A percentile compares a stretch with the other conserved stretches of the same genome.
phyloP scores from a whole-genome alignment of 2,113 vertebrate genomes.

The Columba livia region DNA sequence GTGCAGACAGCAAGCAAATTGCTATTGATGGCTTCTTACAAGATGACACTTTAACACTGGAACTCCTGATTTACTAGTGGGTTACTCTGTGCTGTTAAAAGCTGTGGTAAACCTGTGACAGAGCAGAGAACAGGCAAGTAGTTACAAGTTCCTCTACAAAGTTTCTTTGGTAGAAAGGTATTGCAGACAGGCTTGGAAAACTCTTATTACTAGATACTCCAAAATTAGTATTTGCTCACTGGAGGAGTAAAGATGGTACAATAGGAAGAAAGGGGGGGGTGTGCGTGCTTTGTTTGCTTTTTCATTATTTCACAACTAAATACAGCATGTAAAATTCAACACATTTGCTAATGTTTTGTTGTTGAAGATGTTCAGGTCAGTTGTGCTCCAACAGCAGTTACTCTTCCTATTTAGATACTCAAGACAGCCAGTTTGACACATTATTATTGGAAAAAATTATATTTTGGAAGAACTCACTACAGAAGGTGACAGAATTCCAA shows the following conservation, averaged over 20 bases:
- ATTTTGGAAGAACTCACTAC: constrained; percentile 99
- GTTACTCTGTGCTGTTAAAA: neutral
- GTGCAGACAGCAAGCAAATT: neutral
- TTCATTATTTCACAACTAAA: neutral
- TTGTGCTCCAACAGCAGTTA: neutral
- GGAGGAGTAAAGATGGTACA: neutral
- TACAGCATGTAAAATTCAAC: neutral
- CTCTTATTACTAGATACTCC: neutral
- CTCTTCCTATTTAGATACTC: constrained; percentile 57
- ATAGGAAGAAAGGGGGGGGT: neutral
- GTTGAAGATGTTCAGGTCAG: neutral
- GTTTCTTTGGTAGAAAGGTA: neutral
- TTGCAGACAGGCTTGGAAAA: neutral
- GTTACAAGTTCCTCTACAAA: neutral
- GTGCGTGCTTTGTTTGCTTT: neutral
- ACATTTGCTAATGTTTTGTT: neutral
- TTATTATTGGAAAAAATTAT: constrained; percentile 92
- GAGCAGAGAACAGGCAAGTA: neutral
- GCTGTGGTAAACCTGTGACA: neutral
- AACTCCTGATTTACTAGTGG: neutral
- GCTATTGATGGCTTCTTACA: neutral
- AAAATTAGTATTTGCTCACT: neutral
- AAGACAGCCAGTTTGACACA: constrained; percentile 76
- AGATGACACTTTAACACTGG: neutral
- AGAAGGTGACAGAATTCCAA: constrained; percentile 93